Conservation (phyloP, 2,113 vertebrate species). For the Miniopterus natalensis region DNA sequence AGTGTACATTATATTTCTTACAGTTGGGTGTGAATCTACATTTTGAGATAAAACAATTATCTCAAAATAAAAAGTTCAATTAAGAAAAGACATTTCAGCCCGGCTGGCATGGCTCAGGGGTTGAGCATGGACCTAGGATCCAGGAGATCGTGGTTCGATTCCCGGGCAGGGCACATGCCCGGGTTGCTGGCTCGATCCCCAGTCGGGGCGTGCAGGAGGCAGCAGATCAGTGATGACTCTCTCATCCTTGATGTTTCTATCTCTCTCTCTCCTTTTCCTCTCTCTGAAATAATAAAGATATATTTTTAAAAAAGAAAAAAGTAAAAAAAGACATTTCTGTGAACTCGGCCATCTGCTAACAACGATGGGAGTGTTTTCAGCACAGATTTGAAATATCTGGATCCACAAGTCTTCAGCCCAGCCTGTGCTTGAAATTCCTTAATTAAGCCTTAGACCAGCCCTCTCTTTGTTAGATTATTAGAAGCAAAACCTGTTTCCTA, state of each 20-base stretch:
- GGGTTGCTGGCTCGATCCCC: too few species aligned
- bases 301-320: too few species aligned
- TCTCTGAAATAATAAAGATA: too few species aligned
- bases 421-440: not conserved
- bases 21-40: not conserved
- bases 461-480: conserved; percentile 28
- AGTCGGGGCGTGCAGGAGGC: too few species aligned
- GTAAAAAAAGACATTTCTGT: not conserved
- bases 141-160: too few species aligned
- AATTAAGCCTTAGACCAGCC: not conserved
- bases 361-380: not conserved
- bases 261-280: too few species aligned
- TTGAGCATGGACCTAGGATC: too few species aligned
- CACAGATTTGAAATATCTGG: not conserved
- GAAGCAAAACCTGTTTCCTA: conserved; percentile 10
- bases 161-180: too few species aligned
- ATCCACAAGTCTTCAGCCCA: not conserved
- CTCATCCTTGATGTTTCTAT: too few species aligned
- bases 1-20: not conserved
- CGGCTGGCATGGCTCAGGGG: too few species aligned
- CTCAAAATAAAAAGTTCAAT: conserved; percentile 53
- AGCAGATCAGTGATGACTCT: too few species aligned
- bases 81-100: not conserved
- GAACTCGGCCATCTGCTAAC: conserved; percentile 51
- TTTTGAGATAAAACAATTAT: not conserved